These are phyloP conservation scores for Papilio polytes DNA, from an alignment of 1,140 invertebrate species.

Conservation along the genomic window DNA sequence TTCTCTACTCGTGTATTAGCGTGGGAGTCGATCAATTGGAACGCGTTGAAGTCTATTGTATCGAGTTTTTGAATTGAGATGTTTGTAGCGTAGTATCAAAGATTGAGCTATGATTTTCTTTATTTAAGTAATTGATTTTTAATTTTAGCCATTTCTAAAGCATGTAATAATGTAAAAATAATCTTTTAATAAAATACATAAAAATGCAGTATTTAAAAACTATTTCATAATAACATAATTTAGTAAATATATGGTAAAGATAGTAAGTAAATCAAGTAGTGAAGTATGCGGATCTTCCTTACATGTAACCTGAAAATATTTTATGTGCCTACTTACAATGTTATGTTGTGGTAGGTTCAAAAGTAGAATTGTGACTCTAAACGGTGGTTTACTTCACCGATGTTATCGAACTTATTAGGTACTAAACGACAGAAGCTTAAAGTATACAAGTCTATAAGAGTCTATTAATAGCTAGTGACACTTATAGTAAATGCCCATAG, in stretches of 20 bases:
- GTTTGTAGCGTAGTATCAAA: background rate
- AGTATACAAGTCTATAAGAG: background rate
- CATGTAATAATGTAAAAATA: no score
- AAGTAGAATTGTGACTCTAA: background rate
- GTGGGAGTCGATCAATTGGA: background rate
- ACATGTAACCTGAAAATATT: background rate
- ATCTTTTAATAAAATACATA: no score
- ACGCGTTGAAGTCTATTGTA: constrained; percentile 23
- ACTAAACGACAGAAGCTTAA: background rate
- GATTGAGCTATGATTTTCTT: no score
- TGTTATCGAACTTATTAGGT: background rate
- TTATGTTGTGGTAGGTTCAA: background rate
- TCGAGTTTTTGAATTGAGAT: background rate
- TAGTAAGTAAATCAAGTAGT: background rate
- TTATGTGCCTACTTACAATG: constrained; percentile 11
- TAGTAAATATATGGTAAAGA: background rate
- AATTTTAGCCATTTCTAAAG: no score
- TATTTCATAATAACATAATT: background rate
- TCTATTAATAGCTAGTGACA: no score
- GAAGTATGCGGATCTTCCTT: constrained; percentile 4
- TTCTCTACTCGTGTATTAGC: background rate
- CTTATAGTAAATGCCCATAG: no score
- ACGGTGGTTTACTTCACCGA: background rate
- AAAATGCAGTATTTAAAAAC: no score
- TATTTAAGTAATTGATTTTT: no score